Evolutionary conservation across 2,113 vertebrate genomes (phyloP).

Genomic region (Opisthocomus hoazin): DNA sequence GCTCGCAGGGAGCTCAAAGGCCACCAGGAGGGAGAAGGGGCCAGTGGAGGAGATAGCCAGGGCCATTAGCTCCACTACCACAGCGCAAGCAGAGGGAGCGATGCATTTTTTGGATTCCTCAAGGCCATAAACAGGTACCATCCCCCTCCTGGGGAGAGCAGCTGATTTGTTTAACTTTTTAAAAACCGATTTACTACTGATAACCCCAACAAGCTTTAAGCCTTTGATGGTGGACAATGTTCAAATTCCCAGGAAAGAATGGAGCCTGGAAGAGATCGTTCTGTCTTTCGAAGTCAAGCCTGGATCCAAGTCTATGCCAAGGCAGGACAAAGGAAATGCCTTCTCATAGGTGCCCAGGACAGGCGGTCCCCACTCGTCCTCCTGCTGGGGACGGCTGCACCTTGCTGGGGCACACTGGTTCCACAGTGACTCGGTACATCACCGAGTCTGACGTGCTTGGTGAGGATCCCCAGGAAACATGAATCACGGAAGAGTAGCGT

Average conservation of each 20-base stretch:
- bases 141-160: not conserved
- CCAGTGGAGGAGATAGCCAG: not conserved
- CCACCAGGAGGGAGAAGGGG: not conserved
- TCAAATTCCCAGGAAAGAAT: not conserved
- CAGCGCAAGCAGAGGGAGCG: not conserved
- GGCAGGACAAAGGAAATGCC: not conserved
- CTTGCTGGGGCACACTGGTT: not conserved
- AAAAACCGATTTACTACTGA: not conserved
- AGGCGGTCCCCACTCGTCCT: not conserved
- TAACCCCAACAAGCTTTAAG: not conserved
- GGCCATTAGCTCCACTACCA: not conserved
- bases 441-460: not conserved
- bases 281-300: not conserved
- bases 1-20: not conserved
- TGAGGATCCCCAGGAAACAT: not conserved
- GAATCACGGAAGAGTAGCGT: not conserved
- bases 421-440: too few species aligned
- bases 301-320: not conserved
- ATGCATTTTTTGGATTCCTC: slow-evolving; percentile 2
- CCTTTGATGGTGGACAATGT: not conserved
- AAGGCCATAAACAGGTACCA: not conserved
- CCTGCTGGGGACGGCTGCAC: not conserved
- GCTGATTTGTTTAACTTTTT: not conserved
- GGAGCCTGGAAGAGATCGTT: not conserved
- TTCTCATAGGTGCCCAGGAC: rapidly evolving